phyloP scores from a whole-genome alignment of 2,113 vertebrate genomes.

The Pterocles gutturalis region DNA sequence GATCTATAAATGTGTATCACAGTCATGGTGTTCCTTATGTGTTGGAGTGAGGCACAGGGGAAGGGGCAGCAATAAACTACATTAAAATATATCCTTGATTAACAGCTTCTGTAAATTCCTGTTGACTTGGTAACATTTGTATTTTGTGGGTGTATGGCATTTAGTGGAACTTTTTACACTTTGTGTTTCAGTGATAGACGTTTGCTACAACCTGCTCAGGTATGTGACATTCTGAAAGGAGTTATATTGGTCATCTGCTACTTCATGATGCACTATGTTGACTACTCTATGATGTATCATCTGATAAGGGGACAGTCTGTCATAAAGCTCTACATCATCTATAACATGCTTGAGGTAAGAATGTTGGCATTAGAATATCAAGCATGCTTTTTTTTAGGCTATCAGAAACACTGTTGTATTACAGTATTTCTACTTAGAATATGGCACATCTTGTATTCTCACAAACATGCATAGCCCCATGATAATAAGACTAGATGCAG shows the following conservation, averaged over 20 bases:
- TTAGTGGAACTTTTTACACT: conserved; percentile 17
- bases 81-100: not conserved
- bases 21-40: not conserved
- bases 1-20: not conserved
- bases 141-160: not conserved
- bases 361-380: not conserved
- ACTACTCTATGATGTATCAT: conserved; percentile 99
- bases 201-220: conserved; percentile 95
- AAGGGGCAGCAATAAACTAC: not conserved
- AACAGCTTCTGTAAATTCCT: not conserved
- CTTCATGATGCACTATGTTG: conserved; percentile 98
- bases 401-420: not conserved
- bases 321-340: conserved; percentile 99
- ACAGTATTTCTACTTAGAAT: not conserved
- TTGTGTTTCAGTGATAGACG: conserved; percentile 86
- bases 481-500: not conserved
- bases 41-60: not conserved
- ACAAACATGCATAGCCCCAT: not conserved
- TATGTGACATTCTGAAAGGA: conserved; percentile 96
- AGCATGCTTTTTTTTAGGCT: not conserved
- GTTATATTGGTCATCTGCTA: conserved; percentile 94
- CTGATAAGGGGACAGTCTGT: conserved; percentile 97
- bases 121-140: not conserved
- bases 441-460: not conserved
- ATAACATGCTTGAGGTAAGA: conserved; percentile 99